Conservation (phyloP, 1,140 invertebrate species). For the Pectinophora gossypiella region DNA sequence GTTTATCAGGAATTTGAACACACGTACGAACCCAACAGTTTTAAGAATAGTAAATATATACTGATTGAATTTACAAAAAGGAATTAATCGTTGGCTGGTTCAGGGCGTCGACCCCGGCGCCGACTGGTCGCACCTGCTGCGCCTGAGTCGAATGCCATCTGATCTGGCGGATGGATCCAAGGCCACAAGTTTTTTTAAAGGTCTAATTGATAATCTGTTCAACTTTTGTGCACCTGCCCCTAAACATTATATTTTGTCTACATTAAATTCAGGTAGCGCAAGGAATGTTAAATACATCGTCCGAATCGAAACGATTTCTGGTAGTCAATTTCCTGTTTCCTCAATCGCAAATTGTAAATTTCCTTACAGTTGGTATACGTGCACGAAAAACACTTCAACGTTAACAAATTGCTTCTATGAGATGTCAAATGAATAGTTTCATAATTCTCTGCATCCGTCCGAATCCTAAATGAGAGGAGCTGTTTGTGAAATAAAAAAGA, state of each 20-base stretch:
- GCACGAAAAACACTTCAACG: no score
- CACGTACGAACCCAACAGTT: not conserved
- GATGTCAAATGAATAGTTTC: no score
- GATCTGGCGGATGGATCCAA: slow-evolving; percentile 31
- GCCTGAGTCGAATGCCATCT: slow-evolving; percentile 21
- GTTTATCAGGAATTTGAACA: not conserved
- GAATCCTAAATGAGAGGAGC: slow-evolving; percentile 22
- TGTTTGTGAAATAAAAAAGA: slow-evolving; percentile 37
- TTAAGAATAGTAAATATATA: not conserved
- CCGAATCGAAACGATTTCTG: not conserved
- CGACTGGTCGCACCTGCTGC: slow-evolving; percentile 31
- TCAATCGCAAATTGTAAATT: not conserved
- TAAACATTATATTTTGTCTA: no score
- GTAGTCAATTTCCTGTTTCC: not conserved
- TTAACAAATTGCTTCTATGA: no score
- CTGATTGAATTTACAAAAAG: slow-evolving; percentile 13
- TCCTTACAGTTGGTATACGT: no score
- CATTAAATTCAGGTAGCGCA: no score
- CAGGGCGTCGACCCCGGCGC: slow-evolving; percentile 28
- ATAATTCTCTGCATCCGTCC: not conserved
- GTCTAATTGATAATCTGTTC: slow-evolving; percentile 9
- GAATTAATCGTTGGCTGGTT: slow-evolving; percentile 19
- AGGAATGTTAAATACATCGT: no score
- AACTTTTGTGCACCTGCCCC: not conserved
- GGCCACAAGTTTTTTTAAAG: slow-evolving; percentile 27